Percentiles rank a stretch among this genome's conserved stretches.
These are phyloP conservation scores for Atta texana DNA, from an alignment of 1,140 invertebrate species.

Conservation along the genomic window DNA sequence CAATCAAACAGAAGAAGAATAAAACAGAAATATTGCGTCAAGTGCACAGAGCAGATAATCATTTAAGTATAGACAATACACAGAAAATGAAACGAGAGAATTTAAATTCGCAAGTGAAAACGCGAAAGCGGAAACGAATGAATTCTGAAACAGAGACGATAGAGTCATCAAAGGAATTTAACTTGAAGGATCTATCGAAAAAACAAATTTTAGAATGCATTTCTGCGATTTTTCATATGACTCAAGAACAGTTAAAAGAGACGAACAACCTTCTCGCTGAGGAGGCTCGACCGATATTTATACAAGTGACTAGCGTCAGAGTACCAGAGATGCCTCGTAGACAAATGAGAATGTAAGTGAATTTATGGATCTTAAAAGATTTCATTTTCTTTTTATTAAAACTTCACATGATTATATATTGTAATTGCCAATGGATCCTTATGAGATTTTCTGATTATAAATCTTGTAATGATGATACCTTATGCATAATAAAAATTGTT, in stretches of 20 bases:
- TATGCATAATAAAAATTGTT: background rate
- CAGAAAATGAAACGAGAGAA: slow-evolving; percentile 4
- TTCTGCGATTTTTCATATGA: slow-evolving; percentile 74
- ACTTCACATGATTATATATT: slow-evolving; percentile 72
- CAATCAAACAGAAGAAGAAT: no score
- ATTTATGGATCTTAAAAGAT: background rate
- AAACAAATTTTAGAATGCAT: slow-evolving; percentile 76
- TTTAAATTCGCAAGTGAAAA: background rate
- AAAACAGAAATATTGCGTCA: no score
- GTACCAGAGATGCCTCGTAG: slow-evolving; percentile 83
- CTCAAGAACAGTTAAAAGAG: slow-evolving; percentile 73
- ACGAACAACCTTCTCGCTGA: slow-evolving; percentile 81
- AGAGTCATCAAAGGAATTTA: background rate
- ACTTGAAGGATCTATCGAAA: slow-evolving; percentile 62
- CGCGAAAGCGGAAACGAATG: background rate
- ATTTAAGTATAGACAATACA: no score
- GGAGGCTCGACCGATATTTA: slow-evolving; percentile 79
- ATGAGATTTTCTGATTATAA: slow-evolving; percentile 83
- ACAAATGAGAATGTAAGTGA: slow-evolving; percentile 85
- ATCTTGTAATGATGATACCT: slow-evolving; percentile 76
- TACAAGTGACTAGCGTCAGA: slow-evolving; percentile 85
- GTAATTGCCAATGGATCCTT: slow-evolving; percentile 84
- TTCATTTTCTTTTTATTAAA: background rate
- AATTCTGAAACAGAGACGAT: background rate
- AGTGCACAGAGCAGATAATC: no score